Base-by-base conservation (phyloP, 2,113 vertebrate genomes). In the Microcebus tavaratra region DNA sequence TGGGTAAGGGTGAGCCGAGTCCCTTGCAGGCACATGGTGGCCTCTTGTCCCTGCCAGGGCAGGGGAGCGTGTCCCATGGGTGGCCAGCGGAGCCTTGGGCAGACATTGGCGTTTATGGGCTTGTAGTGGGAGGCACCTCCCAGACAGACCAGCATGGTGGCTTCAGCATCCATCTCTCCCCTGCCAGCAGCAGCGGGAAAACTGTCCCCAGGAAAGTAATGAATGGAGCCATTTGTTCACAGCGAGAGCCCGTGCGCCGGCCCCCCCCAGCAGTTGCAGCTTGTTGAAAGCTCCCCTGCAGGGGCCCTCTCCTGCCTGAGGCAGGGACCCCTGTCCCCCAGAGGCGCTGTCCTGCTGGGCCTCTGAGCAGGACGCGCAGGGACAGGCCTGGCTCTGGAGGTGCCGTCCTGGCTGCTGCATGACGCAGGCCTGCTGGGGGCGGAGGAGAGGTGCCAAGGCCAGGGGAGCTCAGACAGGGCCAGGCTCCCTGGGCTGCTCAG, bases 401-500 rank as follows among this genome's bases (percentile, higher is more conserved):
- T 5, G 50, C 5, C 1, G 1, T 6, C 45, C 8, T 10, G 4
- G n/a, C 85, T 21, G 10, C 50, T 20, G 63, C 36, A 18, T 4
- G n/a, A 4, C 20, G 3, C 6, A 6, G 20, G 29, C 53, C 3
- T 2, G 11, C 39, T 6, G 70, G 10, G 36, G 29, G 68, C 14
- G 1, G 5, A 18, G 59, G 15, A 36, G 50, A 23, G 39, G 55
- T 4, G 42, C 21, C 88, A 21, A 8, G 75, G 20, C 34, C 13
- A 6, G 29, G 63, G n/a, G 34, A 29, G 9, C 27, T 0, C 42
- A 11, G 11, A 1, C 61, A 3, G 83, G 59, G 45, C 31, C 8
- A 6, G 0, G 1, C 8, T 3, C 34, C 57, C 13, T 0, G 11
- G n/a, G 59, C 55, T 10, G 1, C 13, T 23, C 81, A 27, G 9